phyloP scores from a whole-genome alignment of 2,797 vertebrate genomes.

The Oreochromis grahami region DNA sequence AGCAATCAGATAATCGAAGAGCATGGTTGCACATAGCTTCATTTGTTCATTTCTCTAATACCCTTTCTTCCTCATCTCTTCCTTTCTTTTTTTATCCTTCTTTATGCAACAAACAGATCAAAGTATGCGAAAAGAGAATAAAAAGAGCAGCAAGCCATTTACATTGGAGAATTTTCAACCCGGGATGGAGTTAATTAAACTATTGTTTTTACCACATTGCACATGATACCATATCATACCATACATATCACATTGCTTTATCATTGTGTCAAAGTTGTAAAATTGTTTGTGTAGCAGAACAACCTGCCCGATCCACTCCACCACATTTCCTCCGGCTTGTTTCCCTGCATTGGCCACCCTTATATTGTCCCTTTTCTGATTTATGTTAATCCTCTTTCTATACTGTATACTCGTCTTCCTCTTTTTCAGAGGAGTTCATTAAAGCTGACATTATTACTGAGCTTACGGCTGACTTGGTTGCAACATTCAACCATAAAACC shows the following conservation, averaged over 20 bases:
- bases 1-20: background rate
- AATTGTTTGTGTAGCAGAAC: background rate
- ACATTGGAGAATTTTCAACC: background rate
- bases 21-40: background rate
- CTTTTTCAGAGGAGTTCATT: conserved; percentile 12
- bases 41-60: background rate
- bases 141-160: background rate
- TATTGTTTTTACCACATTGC: background rate
- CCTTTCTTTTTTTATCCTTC: background rate
- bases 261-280: background rate
- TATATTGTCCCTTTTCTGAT: background rate
- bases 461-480: background rate
- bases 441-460: background rate
- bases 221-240: no score
- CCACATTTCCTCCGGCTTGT: background rate
- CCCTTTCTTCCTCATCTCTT: background rate
- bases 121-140: background rate
- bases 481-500: conserved; percentile 13
- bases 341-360: background rate
- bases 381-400: background rate
- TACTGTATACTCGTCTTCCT: background rate
- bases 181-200: accelerated
- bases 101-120: background rate
- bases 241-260: background rate
- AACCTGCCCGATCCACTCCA: background rate